Conservation (phyloP, 35 echinoderm and acorn worm genomes). For the Apostichopus parvimensis region DNA sequence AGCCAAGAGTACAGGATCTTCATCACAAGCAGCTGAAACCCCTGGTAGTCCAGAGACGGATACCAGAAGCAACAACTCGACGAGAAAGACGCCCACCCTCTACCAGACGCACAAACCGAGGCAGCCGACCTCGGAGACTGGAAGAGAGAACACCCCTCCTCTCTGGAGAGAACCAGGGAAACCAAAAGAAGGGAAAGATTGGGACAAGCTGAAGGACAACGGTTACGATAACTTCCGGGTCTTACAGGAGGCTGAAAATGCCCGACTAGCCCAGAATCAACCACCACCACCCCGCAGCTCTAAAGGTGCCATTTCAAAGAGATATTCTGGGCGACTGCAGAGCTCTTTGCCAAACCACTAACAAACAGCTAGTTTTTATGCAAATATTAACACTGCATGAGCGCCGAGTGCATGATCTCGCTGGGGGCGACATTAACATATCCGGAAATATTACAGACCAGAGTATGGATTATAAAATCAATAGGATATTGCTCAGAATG, state of each 20-base stretch:
- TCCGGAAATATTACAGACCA: no score
- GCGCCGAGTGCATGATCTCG: neutral
- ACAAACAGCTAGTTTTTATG: neutral
- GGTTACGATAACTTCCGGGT: slow-evolving; percentile 54
- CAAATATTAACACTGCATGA: neutral
- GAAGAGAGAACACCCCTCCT: slow-evolving; percentile 21
- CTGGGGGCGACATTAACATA: no score
- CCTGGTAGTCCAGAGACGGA: neutral
- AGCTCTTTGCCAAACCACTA: neutral
- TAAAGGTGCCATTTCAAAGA: slow-evolving; percentile 40
- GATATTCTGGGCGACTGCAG: neutral
- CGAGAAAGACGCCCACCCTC: slow-evolving; percentile 53
- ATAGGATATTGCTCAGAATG: no score
- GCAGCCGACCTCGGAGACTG: neutral
- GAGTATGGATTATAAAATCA: no score
- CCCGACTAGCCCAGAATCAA: neutral
- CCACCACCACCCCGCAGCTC: slow-evolving; percentile 9
- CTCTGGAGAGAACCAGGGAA: neutral
- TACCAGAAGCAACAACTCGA: neutral
- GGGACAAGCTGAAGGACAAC: slow-evolving; percentile 41
- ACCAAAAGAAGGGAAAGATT: slow-evolving; percentile 24
- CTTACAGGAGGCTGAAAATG: slow-evolving; percentile 28
- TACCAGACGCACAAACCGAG: slow-evolving; percentile 24
- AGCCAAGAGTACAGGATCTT: neutral
- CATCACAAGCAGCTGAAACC: neutral